Conservation (phyloP, 1,140 invertebrate species). For the Sycophila sp. region DNA sequence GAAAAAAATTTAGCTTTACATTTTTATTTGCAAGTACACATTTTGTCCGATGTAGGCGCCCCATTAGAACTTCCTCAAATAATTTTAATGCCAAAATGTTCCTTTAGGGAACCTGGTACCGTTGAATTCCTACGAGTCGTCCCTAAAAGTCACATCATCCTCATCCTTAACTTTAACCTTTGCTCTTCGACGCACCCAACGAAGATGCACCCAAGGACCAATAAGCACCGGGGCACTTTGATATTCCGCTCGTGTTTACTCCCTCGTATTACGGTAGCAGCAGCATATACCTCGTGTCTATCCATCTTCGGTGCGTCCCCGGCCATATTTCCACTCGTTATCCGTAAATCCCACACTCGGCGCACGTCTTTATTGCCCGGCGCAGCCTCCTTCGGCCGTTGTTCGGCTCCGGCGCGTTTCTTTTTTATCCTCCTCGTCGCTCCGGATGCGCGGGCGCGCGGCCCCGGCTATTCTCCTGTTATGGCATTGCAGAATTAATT, state of each 20-base stretch:
- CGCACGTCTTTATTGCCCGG: slow-evolving; percentile 27
- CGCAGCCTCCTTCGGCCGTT: background rate
- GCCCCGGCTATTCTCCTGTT: too few relatives aligned
- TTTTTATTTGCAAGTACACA: too few relatives aligned
- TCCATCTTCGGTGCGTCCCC: background rate
- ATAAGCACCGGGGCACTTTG: slow-evolving; percentile 17
- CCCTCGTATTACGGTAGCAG: slow-evolving; percentile 34
- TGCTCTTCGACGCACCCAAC: background rate
- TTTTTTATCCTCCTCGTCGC: background rate
- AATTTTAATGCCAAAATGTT: too few relatives aligned
- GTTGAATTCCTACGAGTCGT: too few relatives aligned
- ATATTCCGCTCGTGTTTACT: slow-evolving; percentile 41
- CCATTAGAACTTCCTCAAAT: too few relatives aligned
- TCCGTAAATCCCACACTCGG: background rate
- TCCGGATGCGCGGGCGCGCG: background rate
- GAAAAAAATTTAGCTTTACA: too few relatives aligned
- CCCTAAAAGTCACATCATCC: too few relatives aligned
- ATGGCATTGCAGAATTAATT: slow-evolving; percentile 31
- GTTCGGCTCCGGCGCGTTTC: background rate
- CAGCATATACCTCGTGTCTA: background rate
- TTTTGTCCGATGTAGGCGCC: too few relatives aligned
- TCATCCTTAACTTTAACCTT: slow-evolving; percentile 2
- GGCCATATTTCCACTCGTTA: background rate
- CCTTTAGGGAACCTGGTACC: too few relatives aligned
- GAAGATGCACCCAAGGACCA: too few relatives aligned